phyloP scores from a whole-genome alignment of 2,888 invertebrate species.

The Pilophorus perplexus region DNA sequence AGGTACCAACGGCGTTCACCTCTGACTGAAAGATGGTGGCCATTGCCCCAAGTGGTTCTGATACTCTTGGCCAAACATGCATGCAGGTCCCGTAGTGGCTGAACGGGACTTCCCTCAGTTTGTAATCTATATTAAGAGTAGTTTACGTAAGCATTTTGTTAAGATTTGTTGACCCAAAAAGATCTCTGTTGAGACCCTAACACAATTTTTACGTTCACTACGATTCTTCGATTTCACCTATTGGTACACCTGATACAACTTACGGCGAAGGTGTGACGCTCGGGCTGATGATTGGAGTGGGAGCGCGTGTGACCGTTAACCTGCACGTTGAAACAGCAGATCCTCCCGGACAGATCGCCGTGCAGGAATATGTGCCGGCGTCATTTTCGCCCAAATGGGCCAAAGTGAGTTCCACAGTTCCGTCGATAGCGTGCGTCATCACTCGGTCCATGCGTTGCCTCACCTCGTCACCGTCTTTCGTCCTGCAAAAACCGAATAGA shows the following conservation, averaged over 20 bases:
- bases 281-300: constrained; percentile 16
- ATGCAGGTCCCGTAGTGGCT: too few species aligned
- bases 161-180: too few species aligned
- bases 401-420: constrained; percentile 29
- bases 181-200: too few species aligned
- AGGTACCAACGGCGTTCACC: too few species aligned
- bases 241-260: neutral
- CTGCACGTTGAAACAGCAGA: constrained; percentile 78
- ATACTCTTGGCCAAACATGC: too few species aligned
- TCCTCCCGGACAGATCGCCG: constrained; percentile 79
- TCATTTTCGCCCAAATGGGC: constrained; percentile 57
- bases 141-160: too few species aligned
- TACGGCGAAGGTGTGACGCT: constrained; percentile 23
- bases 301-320: constrained; percentile 52
- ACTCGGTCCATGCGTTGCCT: constrained; percentile 34
- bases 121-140: too few species aligned
- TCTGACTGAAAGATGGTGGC: too few species aligned
- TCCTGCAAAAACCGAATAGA: constrained; percentile 21
- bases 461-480: constrained; percentile 38
- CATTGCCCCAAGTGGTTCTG: too few species aligned
- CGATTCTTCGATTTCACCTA: too few species aligned
- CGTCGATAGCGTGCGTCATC: constrained; percentile 30
- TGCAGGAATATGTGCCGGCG: constrained; percentile 84
- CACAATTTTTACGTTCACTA: too few species aligned
- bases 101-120: too few species aligned